Conservation (phyloP, 2,888 invertebrate species). For the Perizoma affinitatum region DNA sequence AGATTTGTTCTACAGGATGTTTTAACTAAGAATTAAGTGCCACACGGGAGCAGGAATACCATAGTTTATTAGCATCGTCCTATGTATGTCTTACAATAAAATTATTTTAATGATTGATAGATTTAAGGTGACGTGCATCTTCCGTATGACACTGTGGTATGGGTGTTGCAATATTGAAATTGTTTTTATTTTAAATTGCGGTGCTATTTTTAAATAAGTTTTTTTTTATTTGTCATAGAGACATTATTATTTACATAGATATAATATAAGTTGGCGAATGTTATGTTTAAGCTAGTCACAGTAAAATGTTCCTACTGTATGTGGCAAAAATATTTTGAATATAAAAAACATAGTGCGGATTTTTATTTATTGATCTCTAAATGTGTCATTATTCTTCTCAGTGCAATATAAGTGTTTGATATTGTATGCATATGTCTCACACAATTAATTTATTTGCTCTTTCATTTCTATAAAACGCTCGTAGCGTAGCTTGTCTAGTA, state of each 20-base stretch:
- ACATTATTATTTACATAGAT: constrained; percentile 35
- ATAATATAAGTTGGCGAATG: constrained; percentile 31
- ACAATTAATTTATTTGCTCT: too few species aligned
- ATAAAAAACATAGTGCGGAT: constrained; percentile 24
- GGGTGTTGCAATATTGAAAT: constrained; percentile 55
- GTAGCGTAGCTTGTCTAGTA: too few species aligned
- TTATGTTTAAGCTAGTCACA: constrained; percentile 40
- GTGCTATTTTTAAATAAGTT: constrained; percentile 42
- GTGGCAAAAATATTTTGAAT: constrained; percentile 28
- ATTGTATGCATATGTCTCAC: not conserved
- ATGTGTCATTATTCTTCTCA: constrained; percentile 50
- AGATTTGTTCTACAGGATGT: constrained; percentile 20
- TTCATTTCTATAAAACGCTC: too few species aligned
- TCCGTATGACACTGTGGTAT: constrained; percentile 28
- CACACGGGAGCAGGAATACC: not conserved
- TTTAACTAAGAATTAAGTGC: constrained; percentile 6
- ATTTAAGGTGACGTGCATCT: too few species aligned
- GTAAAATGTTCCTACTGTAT: constrained; percentile 38
- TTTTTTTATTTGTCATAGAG: constrained; percentile 35
- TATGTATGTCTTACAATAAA: too few species aligned
- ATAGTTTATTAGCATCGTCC: too few species aligned
- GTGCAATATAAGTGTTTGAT: constrained; percentile 45
- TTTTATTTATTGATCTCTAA: constrained; percentile 50
- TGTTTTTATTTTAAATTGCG: constrained; percentile 41
- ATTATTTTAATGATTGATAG: too few species aligned